Evolutionary conservation across 2,888 invertebrate genomes (phyloP), one percentile per base, ranked within the genome.

Genomic region (Alentia gelatinosa): DNA sequence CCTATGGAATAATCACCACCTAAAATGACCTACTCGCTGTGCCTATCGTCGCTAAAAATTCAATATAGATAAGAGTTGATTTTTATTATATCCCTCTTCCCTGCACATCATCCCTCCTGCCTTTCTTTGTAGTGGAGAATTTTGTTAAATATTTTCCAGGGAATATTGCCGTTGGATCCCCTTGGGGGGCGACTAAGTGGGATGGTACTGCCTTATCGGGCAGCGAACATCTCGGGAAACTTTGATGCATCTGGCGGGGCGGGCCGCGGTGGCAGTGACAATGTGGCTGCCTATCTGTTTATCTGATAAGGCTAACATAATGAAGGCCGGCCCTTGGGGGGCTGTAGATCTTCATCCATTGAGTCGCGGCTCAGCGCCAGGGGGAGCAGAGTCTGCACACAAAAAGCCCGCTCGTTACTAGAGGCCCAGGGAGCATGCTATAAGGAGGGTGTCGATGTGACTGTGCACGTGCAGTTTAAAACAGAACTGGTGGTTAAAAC

Each of bases 251-350:
- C 37, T 35, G 79, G 39, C n/a, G 23, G 39, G 37, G 4, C 39
- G 1, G 79, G 79, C 9, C 15, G 35, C 15, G 79, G 37, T 37
- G 79, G 79, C 79, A 39, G 79, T 79, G 79, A 79, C 79, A 79
- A 79, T 79, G 79, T 79, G 79, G 37, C n/a, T 35, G n/a, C 37
- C 79, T 79, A 79, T 79, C 79, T 79, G 39, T 79, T 79, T 79
- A 79, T 79, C 79, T 79, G 79, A 79, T 79, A 79, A 79, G 37
- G 79, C 79, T 39, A 39, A 79, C 79, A 79, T 39, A 79, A 79
- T 79, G 79, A 79, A 79, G 79, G 26, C 79, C 19, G 79, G 37
- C 79, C 79, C 26, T 79, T 26, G 35, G 79, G 79, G 79, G 39
- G 79, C 37, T 19, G 79, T 35, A 79, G 39, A 39, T 79, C 79